A percentile compares a stretch with the other conserved stretches of the same genome.
Evolutionary conservation across 2,113 vertebrate genomes (phyloP).

Genomic region (Oreochromis niloticus): DNA sequence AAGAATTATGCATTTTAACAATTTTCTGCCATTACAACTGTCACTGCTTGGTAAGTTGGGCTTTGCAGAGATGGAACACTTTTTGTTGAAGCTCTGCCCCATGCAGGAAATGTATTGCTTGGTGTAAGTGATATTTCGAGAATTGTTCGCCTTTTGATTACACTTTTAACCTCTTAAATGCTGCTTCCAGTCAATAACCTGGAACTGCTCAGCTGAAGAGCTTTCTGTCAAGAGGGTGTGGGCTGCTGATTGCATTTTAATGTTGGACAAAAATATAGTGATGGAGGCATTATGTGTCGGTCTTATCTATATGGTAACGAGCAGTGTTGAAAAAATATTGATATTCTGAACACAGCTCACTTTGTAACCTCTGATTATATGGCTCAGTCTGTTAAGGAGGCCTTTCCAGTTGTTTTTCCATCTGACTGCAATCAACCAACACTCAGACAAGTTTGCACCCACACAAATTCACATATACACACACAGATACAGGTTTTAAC

Average conservation of each 20-base stretch:
- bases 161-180: neutral
- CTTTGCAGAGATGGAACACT: neutral
- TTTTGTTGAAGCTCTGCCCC: neutral
- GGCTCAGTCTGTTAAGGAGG: conserved; percentile 37
- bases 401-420: conserved; percentile 54
- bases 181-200: neutral
- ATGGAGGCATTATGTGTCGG: neutral
- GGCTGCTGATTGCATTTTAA: conserved; percentile 24
- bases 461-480: neutral
- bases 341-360: conserved; percentile 20
- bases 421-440: conserved; percentile 43
- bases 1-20: neutral
- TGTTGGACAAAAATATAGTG: neutral
- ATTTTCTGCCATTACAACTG: neutral
- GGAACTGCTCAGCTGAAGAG: conserved; percentile 2
- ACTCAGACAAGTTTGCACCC: neutral
- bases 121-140: neutral
- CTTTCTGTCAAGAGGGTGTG: neutral
- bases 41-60: neutral
- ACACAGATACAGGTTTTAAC: neutral
- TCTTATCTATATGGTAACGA: conserved; percentile 65
- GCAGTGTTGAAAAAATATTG: conserved; percentile 9
- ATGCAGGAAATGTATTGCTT: neutral
- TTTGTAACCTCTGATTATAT: conserved; percentile 39
- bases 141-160: neutral